Percentiles rank a stretch among this genome's conserved stretches.
Evolutionary conservation across 2,113 vertebrate genomes (phyloP).

Genomic region (Barbus barbus): DNA sequence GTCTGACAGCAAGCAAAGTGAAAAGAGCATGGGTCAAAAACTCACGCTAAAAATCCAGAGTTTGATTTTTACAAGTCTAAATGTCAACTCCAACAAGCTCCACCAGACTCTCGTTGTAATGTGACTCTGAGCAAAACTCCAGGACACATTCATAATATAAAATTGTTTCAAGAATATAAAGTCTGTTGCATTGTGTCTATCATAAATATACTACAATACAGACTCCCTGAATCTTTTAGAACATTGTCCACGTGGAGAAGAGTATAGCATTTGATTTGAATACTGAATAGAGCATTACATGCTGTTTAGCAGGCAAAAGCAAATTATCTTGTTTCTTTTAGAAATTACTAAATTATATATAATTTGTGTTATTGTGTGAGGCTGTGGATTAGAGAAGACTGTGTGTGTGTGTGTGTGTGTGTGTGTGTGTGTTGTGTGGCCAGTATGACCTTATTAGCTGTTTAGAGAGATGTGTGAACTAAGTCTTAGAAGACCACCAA

Average conservation of each 20-base stretch:
- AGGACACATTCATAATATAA: neutral
- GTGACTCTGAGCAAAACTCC: neutral
- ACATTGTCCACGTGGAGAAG: neutral
- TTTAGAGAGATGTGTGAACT: slow-evolving; percentile 32
- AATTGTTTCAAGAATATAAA: neutral
- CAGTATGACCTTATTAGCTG: slow-evolving; percentile 31
- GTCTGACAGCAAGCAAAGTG: slow-evolving; percentile 66
- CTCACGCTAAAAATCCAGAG: slow-evolving; percentile 57
- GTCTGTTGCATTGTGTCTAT: neutral
- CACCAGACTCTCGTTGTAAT: neutral
- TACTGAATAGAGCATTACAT: too few relatives aligned
- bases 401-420: neutral
- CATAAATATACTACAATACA: neutral
- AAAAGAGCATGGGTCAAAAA: slow-evolving; percentile 67
- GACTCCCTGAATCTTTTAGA: neutral
- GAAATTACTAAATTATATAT: slow-evolving; percentile 9
- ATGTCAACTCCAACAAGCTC: slow-evolving; percentile 49
- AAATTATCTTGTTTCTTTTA: slow-evolving; percentile 9
- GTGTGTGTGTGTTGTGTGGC: slow-evolving; percentile 13
- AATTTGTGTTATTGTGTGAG: slow-evolving; percentile 17
- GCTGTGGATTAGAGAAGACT: neutral
- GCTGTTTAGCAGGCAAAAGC: neutral
- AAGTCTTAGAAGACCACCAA: slow-evolving; percentile 34
- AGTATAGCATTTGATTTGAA: slow-evolving; percentile 18
- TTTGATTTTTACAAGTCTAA: slow-evolving; percentile 62